Conservation (phyloP, 2,113 vertebrate species). For the Orcinus orca region DNA sequence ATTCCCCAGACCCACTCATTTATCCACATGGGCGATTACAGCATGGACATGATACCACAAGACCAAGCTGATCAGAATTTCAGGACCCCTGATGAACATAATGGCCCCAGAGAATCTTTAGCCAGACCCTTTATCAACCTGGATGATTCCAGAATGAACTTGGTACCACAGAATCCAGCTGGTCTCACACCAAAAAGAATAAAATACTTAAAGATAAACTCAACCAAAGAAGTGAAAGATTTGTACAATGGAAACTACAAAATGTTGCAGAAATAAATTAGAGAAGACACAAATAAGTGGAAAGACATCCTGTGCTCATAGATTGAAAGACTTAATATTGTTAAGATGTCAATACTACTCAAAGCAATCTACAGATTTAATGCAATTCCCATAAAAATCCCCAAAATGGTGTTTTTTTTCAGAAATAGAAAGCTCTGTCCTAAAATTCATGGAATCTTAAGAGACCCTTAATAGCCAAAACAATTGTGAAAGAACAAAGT, state of each 20-base stretch:
- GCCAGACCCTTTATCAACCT: not conserved
- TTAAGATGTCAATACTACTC: not conserved
- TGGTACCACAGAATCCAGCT: too few relatives aligned
- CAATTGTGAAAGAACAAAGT: not conserved
- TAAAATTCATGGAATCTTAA: not conserved
- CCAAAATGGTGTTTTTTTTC: not conserved
- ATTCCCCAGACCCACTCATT: not conserved
- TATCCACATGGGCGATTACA: not conserved
- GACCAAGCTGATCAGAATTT: not conserved
- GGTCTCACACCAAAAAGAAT: not conserved
- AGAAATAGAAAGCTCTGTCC: not conserved
- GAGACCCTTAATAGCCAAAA: not conserved
- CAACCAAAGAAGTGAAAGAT: not conserved
- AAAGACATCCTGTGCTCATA: not conserved
- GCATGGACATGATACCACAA: not conserved
- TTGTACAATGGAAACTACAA: not conserved
- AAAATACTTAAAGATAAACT: not conserved
- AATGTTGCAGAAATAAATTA: not conserved
- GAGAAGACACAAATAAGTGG: not conserved
- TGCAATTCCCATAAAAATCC: not conserved
- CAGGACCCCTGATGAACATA: not conserved
- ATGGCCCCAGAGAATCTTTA: not conserved
- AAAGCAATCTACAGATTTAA: not conserved
- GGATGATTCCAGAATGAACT: not conserved
- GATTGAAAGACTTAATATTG: not conserved